A percentile compares a stretch with the other conserved stretches of the same genome.
These are phyloP conservation scores for Pteruthius melanotis DNA, from an alignment of 2,113 vertebrate genomes.

Conservation along the genomic window DNA sequence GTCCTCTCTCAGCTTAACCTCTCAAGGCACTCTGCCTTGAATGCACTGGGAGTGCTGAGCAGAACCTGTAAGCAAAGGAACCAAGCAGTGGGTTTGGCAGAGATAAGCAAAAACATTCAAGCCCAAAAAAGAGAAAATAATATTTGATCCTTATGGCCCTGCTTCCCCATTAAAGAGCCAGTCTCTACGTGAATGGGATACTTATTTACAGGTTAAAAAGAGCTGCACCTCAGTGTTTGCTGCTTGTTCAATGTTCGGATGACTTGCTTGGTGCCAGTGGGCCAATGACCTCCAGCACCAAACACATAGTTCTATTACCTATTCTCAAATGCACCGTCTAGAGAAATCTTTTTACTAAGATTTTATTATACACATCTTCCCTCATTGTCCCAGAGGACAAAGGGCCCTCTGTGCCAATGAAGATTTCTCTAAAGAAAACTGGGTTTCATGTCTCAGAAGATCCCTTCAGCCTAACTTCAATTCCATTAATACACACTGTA, in stretches of 20 bases:
- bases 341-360: not conserved
- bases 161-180: not conserved
- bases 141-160: not conserved
- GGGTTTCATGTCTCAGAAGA: not conserved
- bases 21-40: not conserved
- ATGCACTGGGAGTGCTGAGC: not conserved
- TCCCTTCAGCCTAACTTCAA: not conserved
- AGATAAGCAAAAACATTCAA: not conserved
- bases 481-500: not conserved
- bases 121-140: not conserved
- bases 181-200: not conserved
- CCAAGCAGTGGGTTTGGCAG: not conserved
- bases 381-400: not conserved
- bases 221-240: not conserved
- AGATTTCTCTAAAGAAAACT: not conserved
- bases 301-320: not conserved
- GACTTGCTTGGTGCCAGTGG: not conserved
- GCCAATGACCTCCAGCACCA: not conserved
- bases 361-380: not conserved
- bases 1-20: not conserved
- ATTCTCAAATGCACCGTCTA: not conserved
- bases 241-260: not conserved
- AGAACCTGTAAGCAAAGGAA: not conserved
- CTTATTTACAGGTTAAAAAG: not conserved
- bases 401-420: not conserved